These are phyloP conservation scores for Hypena proboscidalis DNA, from an alignment of 2,888 invertebrate species.

Conservation along the genomic window DNA sequence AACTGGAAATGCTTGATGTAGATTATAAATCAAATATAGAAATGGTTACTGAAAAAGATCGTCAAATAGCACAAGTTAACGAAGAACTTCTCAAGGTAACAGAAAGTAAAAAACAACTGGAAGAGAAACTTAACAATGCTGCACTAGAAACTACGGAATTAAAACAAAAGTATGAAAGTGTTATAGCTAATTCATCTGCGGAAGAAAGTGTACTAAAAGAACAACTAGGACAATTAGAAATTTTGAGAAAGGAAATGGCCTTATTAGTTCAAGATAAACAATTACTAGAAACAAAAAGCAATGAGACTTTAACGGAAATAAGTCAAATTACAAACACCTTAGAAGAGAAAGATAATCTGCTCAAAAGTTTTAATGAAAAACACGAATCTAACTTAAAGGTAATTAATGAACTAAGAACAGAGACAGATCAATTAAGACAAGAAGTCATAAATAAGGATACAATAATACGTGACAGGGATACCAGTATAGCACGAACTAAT, in stretches of 20 bases:
- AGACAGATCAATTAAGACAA: slow-evolving; percentile 59
- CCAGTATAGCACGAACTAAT: slow-evolving; percentile 57
- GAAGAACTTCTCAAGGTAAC: slow-evolving; percentile 69
- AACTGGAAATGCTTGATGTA: slow-evolving; percentile 75
- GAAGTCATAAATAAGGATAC: slow-evolving; percentile 57
- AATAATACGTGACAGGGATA: slow-evolving; percentile 62
- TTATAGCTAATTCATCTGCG: slow-evolving; percentile 70
- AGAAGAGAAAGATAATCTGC: slow-evolving; percentile 63
- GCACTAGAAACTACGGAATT: slow-evolving; percentile 64
- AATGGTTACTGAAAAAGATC: slow-evolving; percentile 77
- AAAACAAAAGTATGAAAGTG: slow-evolving; percentile 74
- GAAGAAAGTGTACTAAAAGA: slow-evolving; percentile 75
- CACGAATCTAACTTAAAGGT: slow-evolving; percentile 57
- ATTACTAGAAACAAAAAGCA: slow-evolving; percentile 60
- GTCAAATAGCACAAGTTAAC: slow-evolving; percentile 70
- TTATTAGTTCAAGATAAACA: slow-evolving; percentile 66
- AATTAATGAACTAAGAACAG: slow-evolving; percentile 63
- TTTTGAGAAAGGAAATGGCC: slow-evolving; percentile 65
- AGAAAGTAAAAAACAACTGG: slow-evolving; percentile 75
- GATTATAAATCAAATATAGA: slow-evolving; percentile 78
- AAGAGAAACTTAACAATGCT: slow-evolving; percentile 74
- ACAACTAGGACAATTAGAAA: slow-evolving; percentile 68
- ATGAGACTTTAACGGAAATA: slow-evolving; percentile 57
- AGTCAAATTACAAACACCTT: slow-evolving; percentile 57
- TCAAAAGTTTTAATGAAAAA: slow-evolving; percentile 64